These are phyloP conservation scores for Nerophis lumbriciformis DNA, from an alignment of 2,113 vertebrate species.

Conservation along the genomic window DNA sequence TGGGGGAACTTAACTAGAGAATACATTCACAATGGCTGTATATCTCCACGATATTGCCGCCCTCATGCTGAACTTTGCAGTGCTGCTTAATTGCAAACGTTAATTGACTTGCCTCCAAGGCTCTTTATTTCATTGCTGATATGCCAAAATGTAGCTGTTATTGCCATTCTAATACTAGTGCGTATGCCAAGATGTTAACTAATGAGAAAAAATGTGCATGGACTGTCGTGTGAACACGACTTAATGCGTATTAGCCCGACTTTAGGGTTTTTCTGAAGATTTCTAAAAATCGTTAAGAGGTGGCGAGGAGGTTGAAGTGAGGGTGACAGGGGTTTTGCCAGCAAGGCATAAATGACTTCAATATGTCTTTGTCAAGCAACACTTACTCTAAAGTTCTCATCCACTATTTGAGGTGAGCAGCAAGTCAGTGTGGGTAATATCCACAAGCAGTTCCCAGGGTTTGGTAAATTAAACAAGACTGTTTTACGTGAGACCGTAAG, in stretches of 20 bases:
- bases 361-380: slow-evolving; percentile 12
- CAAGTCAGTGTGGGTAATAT: slow-evolving; percentile 3
- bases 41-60: slow-evolving; percentile 51
- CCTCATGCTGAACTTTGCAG: slow-evolving; percentile 53
- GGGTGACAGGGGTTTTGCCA: slow-evolving; percentile 23
- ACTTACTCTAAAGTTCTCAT: slow-evolving; percentile 16
- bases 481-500: slow-evolving; percentile 44
- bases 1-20: slow-evolving; percentile 39
- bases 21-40: slow-evolving; percentile 43
- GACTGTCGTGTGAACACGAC: slow-evolving; percentile 18
- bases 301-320: slow-evolving; percentile 1
- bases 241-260: not conserved
- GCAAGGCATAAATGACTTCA: slow-evolving; percentile 16
- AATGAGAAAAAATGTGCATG: slow-evolving; percentile 20
- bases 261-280: slow-evolving; percentile 11
- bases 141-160: slow-evolving; percentile 21
- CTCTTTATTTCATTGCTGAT: slow-evolving; percentile 43
- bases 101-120: slow-evolving; percentile 56
- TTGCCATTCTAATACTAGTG: slow-evolving; percentile 14
- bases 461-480: slow-evolving; percentile 1
- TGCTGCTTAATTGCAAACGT: slow-evolving; percentile 55
- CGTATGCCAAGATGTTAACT: slow-evolving; percentile 35
- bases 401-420: slow-evolving; percentile 10
- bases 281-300: slow-evolving; percentile 7
- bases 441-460: slow-evolving; percentile 4